Evolutionary conservation across 1,140 invertebrate species (phyloP).

Genomic region (Lordiphosa collinella): DNA sequence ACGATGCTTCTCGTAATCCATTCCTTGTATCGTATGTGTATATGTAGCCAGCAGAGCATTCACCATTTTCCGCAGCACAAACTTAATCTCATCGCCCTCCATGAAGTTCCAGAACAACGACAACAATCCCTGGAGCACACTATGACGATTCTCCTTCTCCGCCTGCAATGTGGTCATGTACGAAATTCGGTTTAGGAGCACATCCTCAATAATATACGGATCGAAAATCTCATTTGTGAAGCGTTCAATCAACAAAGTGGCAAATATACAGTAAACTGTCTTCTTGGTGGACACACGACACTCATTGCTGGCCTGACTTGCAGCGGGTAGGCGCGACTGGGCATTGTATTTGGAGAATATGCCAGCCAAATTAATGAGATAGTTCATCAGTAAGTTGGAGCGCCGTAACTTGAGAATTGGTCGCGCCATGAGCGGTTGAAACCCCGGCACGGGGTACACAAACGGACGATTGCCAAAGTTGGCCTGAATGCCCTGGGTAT

Average conservation of each 20-base stretch:
- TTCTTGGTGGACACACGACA: conserved; percentile 67
- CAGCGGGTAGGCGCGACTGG: neutral
- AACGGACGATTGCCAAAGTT: conserved; percentile 90
- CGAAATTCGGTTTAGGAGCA: conserved; percentile 80
- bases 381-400: conserved; percentile 82
- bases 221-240: conserved; percentile 82
- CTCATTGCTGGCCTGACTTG: conserved; percentile 24
- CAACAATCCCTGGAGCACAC: conserved; percentile 55
- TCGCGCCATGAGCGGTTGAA: conserved; percentile 84
- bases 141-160: conserved; percentile 51
- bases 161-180: conserved; percentile 62
- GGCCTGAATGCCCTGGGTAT: conserved; percentile 87
- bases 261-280: conserved; percentile 80
- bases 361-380: conserved; percentile 82
- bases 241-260: conserved; percentile 81
- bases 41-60: conserved; percentile 82
- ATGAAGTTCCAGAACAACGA: conserved; percentile 86
- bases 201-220: conserved; percentile 82
- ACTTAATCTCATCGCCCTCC: conserved; percentile 84
- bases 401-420: conserved; percentile 81
- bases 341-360: conserved; percentile 73
- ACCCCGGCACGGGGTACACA: conserved; percentile 86
- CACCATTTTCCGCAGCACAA: conserved; percentile 83
- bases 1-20: conserved; percentile 83
- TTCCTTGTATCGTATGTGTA: conserved; percentile 82